Evolutionary conservation across 1,140 invertebrate genomes (phyloP).

Genomic region (Plodia interpunctella): DNA sequence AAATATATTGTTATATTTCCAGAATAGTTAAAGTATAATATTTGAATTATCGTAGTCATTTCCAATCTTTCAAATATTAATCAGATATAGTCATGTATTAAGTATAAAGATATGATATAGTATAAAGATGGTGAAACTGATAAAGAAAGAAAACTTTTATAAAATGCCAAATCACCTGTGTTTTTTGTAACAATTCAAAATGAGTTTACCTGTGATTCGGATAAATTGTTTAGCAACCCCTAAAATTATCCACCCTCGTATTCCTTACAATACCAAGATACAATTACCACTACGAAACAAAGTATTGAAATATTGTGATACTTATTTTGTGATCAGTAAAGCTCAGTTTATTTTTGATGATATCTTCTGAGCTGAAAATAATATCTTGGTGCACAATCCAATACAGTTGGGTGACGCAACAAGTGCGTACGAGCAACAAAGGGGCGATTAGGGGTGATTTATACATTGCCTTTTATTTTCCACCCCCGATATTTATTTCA

Average conservation of each 20-base stretch:
- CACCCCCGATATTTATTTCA: constrained; percentile 51
- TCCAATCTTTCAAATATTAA: not conserved
- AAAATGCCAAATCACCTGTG: constrained; percentile 50
- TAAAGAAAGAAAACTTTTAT: not conserved
- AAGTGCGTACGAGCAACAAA: constrained; percentile 60
- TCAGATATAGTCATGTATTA: too few relatives aligned
- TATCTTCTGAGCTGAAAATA: not conserved
- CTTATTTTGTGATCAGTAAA: not conserved
- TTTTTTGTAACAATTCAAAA: constrained; percentile 46
- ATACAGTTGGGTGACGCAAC: constrained; percentile 53
- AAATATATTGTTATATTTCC: too few relatives aligned
- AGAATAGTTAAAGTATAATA: too few relatives aligned
- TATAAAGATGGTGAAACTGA: not conserved
- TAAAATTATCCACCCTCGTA: constrained; percentile 50
- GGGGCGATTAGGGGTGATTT: constrained; percentile 70
- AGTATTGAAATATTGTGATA: not conserved
- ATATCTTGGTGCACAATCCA: not conserved
- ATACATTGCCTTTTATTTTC: constrained; percentile 65
- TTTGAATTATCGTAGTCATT: not conserved
- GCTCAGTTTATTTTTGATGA: not conserved
- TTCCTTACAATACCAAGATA: constrained; percentile 18
- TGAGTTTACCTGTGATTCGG: constrained; percentile 63
- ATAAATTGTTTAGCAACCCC: constrained; percentile 68
- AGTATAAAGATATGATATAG: too few relatives aligned
- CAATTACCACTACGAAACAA: not conserved